These are phyloP conservation scores for Pterocles burchelli DNA, from an alignment of 2,113 vertebrate genomes.

Conservation along the genomic window DNA sequence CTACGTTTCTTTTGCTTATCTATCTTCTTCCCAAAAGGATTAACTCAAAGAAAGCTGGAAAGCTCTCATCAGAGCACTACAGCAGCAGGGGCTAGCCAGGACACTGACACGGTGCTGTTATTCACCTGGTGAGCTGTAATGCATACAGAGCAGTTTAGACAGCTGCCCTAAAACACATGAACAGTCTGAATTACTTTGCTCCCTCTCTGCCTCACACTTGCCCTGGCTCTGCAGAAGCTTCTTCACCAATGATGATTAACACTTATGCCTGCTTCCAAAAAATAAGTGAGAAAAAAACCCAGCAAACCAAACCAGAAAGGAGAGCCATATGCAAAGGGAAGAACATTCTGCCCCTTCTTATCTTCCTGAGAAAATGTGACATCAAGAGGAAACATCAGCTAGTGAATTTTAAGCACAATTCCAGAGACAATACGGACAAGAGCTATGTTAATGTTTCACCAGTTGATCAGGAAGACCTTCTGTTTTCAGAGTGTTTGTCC, in stretches of 20 bases:
- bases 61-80: not conserved
- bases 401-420: not conserved
- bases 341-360: not conserved
- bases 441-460: not conserved
- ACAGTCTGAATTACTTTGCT: not conserved
- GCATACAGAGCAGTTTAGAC: not conserved
- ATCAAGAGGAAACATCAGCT: not conserved
- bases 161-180: not conserved
- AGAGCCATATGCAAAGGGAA: not conserved
- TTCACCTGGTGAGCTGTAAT: not conserved
- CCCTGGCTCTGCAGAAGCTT: not conserved
- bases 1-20: not conserved
- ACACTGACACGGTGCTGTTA: not conserved
- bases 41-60: not conserved
- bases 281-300: not conserved
- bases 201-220: not conserved
- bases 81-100: not conserved
- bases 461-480: not conserved
- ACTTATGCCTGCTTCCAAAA: not conserved
- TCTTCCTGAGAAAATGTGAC: not conserved
- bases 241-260: not conserved
- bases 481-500: not conserved
- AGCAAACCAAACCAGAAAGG: not conserved
- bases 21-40: not conserved
- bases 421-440: not conserved